Percentiles rank a stretch among this genome's conserved stretches.
Evolutionary conservation across 2,113 vertebrate species (phyloP).

Genomic region (Psephotus haematonotus): DNA sequence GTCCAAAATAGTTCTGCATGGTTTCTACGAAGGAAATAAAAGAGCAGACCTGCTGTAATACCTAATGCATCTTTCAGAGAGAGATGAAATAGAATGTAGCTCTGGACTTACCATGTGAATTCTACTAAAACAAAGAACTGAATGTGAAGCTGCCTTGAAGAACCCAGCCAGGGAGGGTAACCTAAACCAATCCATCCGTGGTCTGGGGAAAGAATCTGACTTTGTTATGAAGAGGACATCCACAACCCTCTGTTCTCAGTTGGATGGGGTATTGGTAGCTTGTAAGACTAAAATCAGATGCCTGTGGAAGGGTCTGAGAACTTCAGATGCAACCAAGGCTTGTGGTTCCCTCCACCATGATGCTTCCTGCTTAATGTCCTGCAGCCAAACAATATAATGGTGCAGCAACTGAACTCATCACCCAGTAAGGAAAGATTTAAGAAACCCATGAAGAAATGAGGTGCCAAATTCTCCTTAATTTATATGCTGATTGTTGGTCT

Average conservation of each 20-base stretch:
- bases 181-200: neutral
- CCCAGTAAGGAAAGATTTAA: neutral
- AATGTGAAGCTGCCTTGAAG: neutral
- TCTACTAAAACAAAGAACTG: neutral
- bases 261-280: neutral
- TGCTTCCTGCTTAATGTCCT: neutral
- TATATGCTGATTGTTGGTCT: neutral
- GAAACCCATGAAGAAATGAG: neutral
- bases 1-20: neutral
- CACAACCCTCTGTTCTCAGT: neutral
- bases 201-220: neutral
- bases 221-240: neutral
- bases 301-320: neutral
- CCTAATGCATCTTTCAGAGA: neutral
- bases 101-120: neutral
- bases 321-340: neutral
- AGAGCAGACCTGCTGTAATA: neutral
- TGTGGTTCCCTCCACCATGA: neutral
- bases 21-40: neutral
- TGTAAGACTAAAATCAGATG: neutral
- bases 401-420: neutral
- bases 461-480: neutral
- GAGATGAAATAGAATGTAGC: neutral
- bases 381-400: neutral
- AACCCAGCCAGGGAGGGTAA: neutral